Percentiles rank a stretch among this genome's conserved stretches.
Conservation (phyloP, 2,888 invertebrate genomes). For the Neoscelio sp. region DNA sequence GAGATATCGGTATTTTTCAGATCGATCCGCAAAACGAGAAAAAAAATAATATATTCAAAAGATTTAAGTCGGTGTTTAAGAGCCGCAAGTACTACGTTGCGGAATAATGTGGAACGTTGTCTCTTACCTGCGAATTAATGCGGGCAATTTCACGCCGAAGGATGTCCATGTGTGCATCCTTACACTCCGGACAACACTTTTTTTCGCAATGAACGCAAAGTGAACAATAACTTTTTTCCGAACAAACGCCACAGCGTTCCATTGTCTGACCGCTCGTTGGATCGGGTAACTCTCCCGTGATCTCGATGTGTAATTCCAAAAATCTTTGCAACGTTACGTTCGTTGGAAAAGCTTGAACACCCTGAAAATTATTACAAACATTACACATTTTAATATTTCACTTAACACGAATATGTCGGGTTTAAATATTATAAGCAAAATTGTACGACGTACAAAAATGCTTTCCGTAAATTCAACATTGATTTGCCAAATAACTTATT, state of each 20-base stretch:
- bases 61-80: background rate
- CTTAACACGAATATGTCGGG: background rate
- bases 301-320: conserved; percentile 96
- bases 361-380: conserved; percentile 78
- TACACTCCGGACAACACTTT: conserved; percentile 98
- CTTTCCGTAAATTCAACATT: too few species aligned
- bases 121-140: conserved; percentile 91
- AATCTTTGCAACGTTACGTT: conserved; percentile 98
- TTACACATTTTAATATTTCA: background rate
- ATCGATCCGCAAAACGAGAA: background rate
- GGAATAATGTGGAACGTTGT: background rate
- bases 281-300: conserved; percentile 95
- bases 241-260: conserved; percentile 97
- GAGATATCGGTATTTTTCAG: background rate
- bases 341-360: conserved; percentile 93
- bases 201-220: conserved; percentile 98
- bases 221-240: conserved; percentile 94
- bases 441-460: too few species aligned
- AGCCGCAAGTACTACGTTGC: background rate
- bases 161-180: conserved; percentile 98
- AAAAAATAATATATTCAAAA: background rate
- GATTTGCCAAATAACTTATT: too few species aligned
- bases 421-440: too few species aligned
- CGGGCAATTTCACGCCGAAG: conserved; percentile 95
- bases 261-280: conserved; percentile 96